phyloP scores from a whole-genome alignment of 1,140 invertebrate genomes.

The Gonatopus flavifemur region DNA sequence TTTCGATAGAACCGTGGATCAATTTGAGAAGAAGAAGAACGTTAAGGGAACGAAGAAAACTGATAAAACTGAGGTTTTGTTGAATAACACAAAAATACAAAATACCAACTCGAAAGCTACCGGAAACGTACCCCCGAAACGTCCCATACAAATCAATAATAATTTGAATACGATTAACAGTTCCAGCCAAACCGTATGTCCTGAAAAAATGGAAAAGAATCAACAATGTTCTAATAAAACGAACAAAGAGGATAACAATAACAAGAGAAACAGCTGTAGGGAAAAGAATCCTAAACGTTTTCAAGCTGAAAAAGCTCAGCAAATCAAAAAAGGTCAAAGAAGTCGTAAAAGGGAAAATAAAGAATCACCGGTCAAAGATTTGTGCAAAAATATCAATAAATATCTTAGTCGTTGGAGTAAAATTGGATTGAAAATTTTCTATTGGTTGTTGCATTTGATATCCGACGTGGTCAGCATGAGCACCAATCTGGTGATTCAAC shows the following conservation, averaged over 20 bases:
- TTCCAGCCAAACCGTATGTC: conserved; percentile 40
- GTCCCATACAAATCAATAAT: conserved; percentile 53
- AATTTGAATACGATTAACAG: conserved; percentile 51
- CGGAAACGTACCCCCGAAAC: conserved; percentile 40
- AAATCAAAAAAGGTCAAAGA: conserved; percentile 48
- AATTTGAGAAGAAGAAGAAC: conserved; percentile 49
- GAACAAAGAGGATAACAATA: conserved; percentile 55
- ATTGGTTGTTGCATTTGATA: conserved; percentile 77
- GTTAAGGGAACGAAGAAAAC: conserved; percentile 30
- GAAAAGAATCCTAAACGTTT: conserved; percentile 53
- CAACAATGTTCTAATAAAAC: conserved; percentile 54
- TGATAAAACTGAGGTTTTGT: conserved; percentile 37
- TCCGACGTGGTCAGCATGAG: conserved; percentile 78
- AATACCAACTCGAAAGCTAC: conserved; percentile 36
- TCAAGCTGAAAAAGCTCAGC: conserved; percentile 53
- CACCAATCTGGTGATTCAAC: conserved; percentile 71
- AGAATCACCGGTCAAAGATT: conserved; percentile 51
- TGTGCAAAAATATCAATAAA: conserved; percentile 57
- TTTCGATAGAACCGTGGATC: conserved; percentile 46
- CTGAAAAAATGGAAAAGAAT: conserved; percentile 54
- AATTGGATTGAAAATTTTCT: conserved; percentile 66
- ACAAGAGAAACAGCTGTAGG: conserved; percentile 53
- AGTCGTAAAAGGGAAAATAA: conserved; percentile 47
- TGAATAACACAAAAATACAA: conserved; percentile 46
- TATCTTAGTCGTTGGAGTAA: conserved; percentile 70